phyloP scores from a whole-genome alignment of 2,888 invertebrate species.

The Phymatocera aterrima region DNA sequence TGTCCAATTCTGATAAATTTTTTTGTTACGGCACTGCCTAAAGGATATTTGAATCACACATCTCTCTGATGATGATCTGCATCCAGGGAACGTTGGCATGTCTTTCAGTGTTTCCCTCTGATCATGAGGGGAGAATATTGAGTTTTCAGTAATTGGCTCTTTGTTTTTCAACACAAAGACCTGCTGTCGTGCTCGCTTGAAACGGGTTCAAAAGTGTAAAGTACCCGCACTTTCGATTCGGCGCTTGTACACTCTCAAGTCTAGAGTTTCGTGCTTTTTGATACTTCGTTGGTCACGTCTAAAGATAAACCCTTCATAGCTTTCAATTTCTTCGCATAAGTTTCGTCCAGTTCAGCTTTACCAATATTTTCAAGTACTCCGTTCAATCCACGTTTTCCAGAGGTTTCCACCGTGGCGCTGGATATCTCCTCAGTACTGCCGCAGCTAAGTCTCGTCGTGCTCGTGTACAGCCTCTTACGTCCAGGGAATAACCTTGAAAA shows the following conservation, averaged over 20 bases:
- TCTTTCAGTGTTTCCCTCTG: background rate
- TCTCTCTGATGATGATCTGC: slow-evolving; percentile 16
- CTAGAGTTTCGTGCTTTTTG: slow-evolving; percentile 69
- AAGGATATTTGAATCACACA: background rate
- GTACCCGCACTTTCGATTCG: slow-evolving; percentile 18
- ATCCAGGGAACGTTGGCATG: background rate
- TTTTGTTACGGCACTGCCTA: background rate
- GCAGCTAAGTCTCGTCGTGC: slow-evolving; percentile 62
- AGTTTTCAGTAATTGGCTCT: slow-evolving; percentile 30
- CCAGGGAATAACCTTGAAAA: slow-evolving; percentile 79
- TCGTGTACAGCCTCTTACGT: slow-evolving; percentile 76
- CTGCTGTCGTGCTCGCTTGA: slow-evolving; percentile 7
- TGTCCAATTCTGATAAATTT: background rate
- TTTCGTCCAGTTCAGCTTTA: slow-evolving; percentile 61
- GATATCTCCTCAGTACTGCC: slow-evolving; percentile 56
- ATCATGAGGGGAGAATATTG: background rate
- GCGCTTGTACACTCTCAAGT: background rate
- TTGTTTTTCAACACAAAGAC: slow-evolving; percentile 29
- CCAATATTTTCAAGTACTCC: slow-evolving; percentile 55
- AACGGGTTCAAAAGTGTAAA: slow-evolving; percentile 20
- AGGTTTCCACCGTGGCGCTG: slow-evolving; percentile 51
- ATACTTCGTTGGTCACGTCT: slow-evolving; percentile 70
- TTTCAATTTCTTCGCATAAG: slow-evolving; percentile 68
- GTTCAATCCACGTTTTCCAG: slow-evolving; percentile 53
- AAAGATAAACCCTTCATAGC: slow-evolving; percentile 68